Evolutionary conservation across 2,797 vertebrate genomes (phyloP).

Genomic region (Myotis daubentonii): DNA sequence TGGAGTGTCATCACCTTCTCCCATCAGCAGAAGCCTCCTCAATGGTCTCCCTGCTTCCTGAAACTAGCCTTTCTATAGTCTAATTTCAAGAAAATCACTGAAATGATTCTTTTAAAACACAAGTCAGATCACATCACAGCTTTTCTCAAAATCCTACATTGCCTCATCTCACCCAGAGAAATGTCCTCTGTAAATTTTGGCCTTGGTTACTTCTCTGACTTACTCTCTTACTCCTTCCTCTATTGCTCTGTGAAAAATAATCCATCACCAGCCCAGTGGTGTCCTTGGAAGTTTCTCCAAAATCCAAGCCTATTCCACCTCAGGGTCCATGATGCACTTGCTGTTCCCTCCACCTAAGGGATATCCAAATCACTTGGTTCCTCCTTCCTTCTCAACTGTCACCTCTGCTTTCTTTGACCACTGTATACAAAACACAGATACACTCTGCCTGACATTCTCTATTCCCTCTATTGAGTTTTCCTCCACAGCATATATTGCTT

Average conservation of each 20-base stretch:
- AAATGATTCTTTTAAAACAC: conserved; percentile 11
- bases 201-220: background rate
- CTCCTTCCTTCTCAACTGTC: background rate
- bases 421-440: background rate
- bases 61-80: background rate
- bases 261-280: background rate
- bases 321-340: background rate
- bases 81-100: background rate
- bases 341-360: background rate
- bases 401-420: background rate
- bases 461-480: background rate
- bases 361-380: background rate
- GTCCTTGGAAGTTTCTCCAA: background rate
- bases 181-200: background rate
- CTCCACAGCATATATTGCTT: background rate
- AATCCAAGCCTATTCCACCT: background rate
- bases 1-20: background rate
- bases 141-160: background rate
- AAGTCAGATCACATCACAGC: background rate
- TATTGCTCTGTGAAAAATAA: background rate
- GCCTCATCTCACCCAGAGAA: background rate
- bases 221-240: background rate
- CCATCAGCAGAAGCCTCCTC: background rate
- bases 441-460: background rate
- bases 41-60: background rate